Conservation (phyloP, 1,140 invertebrate species). For the Luehdorfia chinensis region DNA sequence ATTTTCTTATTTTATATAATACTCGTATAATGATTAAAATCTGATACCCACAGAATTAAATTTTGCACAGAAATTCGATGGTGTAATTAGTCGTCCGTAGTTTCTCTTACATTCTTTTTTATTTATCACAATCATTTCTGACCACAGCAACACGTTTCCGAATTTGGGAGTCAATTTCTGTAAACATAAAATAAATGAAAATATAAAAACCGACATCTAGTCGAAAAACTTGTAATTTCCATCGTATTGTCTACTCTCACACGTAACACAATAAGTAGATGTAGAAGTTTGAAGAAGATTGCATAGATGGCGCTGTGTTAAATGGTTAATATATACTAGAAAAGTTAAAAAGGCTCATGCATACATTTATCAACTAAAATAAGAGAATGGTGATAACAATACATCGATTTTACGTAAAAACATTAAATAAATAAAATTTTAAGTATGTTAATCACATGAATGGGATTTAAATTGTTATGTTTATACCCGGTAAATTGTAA, state of each 20-base stretch:
- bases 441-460: too few species aligned
- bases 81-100: conserved; percentile 28
- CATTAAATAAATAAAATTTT: too few species aligned
- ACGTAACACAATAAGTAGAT: too few species aligned
- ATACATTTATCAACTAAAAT: too few species aligned
- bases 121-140: conserved; percentile 38
- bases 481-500: too few species aligned
- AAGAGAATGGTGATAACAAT: too few species aligned
- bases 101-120: conserved; percentile 26
- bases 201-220: background rate
- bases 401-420: too few species aligned
- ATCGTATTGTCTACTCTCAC: too few species aligned
- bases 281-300: background rate
- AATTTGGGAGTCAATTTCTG: conserved; percentile 35
- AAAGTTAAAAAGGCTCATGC: too few species aligned
- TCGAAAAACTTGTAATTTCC: background rate
- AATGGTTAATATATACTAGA: background rate
- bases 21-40: too few species aligned
- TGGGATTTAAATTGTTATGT: too few species aligned
- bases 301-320: conserved; percentile 10
- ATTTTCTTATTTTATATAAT: too few species aligned
- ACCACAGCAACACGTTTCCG: conserved; percentile 28
- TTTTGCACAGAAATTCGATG: conserved; percentile 49
- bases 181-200: conserved; percentile 14
- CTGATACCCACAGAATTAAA: conserved; percentile 43